Percentiles rank a stretch among this genome's conserved stretches.
These are phyloP conservation scores for Conchocele bisecta DNA, from an alignment of 2,888 invertebrate genomes.

Conservation along the genomic window DNA sequence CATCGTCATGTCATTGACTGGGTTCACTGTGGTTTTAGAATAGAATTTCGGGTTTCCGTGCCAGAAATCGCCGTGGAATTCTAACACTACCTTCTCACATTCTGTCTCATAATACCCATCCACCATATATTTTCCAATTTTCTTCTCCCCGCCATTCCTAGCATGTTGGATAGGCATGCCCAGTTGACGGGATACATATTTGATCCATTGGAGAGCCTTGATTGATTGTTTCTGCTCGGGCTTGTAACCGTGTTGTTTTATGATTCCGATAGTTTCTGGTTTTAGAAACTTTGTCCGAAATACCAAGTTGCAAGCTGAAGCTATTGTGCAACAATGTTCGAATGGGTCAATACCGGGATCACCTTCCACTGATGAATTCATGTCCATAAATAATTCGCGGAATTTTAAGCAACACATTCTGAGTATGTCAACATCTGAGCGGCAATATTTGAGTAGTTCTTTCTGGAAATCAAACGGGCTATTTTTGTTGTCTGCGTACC, in stretches of 20 bases:
- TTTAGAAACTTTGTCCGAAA: conserved; percentile 34
- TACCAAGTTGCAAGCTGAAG: conserved; percentile 34
- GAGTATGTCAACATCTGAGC: conserved; percentile 47
- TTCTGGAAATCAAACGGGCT: conserved; percentile 33
- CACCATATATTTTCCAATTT: conserved; percentile 22
- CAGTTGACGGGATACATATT: conserved; percentile 20
- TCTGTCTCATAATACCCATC: conserved; percentile 25
- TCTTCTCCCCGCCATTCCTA: conserved; percentile 13
- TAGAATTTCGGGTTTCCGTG: conserved; percentile 32
- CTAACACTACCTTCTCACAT: conserved; percentile 22
- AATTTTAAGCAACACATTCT: conserved; percentile 39
- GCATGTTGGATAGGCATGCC: conserved; percentile 27
- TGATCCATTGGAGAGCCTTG: conserved; percentile 47
- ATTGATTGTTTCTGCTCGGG: conserved; percentile 52
- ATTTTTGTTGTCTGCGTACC: conserved; percentile 18
- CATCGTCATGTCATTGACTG: conserved; percentile 35
- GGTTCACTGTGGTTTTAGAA: conserved; percentile 28
- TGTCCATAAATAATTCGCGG: conserved; percentile 28
- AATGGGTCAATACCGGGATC: conserved; percentile 49
- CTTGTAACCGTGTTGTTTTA: conserved; percentile 47
- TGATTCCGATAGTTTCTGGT: conserved; percentile 35
- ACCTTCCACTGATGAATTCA: conserved; percentile 7
- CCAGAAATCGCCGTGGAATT: conserved; percentile 51
- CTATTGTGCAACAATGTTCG: conserved; percentile 38
- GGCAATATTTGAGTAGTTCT: conserved; percentile 48